Base-by-base conservation (phyloP, 2,113 vertebrate species). In the Gambusia affinis region DNA sequence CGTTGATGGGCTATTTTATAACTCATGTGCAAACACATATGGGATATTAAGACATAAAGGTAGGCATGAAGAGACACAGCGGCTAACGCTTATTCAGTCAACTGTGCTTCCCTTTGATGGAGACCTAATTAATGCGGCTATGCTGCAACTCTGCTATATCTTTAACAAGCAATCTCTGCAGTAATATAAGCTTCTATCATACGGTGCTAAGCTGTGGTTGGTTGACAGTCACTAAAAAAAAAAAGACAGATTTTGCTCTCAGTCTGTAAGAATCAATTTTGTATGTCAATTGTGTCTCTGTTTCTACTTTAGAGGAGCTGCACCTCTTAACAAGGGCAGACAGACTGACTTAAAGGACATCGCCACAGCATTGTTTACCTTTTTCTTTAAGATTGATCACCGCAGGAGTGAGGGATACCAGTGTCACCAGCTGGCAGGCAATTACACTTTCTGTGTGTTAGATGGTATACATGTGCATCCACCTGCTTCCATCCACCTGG, bases 121-220 rank as follows among this genome's bases (percentile, higher is more conserved):
- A 73, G 8, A 79, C 81, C 80, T 92, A 90, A 91, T 92, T 91
- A 92, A 87, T 85, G 81, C 76, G 73, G 64, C 69, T 66, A 68
- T 22, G 19, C 70, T 80, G 79, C 84, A 82, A 79, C 87, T 89
- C 85, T 84, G 88, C 91, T 86, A 86, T 87, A 80, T 88, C 82
- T 80, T 71, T 87, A 92, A 87, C 85, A 89, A 84, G 89, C 87
- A 78, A 78, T 87, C 75, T 80, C 73, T 64, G 65, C 74, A 82
- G 73, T 78, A 76, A 89, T 80, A 80, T 85, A 74, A 75, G 81
- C 70, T 77, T 82, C 8, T 57, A 57, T 57, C 64, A 85, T 79
- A 29, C 70, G 65, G 82, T 67, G 75, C 57, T 64, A 78, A 70
- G 68, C 31, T 51, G 42, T 57, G 73, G 64, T 76, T 79, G 73